These are phyloP conservation scores for Hippolais icterina DNA, from an alignment of 2,113 vertebrate species.

Conservation along the genomic window DNA sequence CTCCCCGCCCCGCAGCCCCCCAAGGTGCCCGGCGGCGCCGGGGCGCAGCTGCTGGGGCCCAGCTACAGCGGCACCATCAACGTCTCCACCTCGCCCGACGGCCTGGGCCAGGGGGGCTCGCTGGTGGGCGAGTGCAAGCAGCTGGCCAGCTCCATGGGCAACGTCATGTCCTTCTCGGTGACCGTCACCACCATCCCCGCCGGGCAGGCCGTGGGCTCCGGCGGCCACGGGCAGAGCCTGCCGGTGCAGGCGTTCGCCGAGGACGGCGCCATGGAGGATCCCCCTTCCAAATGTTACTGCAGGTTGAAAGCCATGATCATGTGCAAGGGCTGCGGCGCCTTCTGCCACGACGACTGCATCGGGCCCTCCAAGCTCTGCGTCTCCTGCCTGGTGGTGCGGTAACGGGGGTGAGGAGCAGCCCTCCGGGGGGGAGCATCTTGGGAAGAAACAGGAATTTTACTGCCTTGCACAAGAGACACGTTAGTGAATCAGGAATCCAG, in stretches of 20 bases:
- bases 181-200: conserved; percentile 94
- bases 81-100: conserved; percentile 83
- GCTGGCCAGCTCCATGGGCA: conserved; percentile 74
- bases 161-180: conserved; percentile 97
- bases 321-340: conserved; percentile 97
- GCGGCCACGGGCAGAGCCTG: conserved; percentile 75
- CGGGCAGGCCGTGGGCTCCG: conserved; percentile 70
- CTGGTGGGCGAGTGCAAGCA: conserved; percentile 61
- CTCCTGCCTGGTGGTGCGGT: conserved; percentile 96
- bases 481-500: conserved; percentile 71
- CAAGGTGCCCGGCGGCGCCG: conserved; percentile 71
- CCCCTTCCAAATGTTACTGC: conserved; percentile 95
- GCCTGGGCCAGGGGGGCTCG: conserved; percentile 66
- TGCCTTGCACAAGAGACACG: conserved; percentile 67
- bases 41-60: conserved; percentile 67
- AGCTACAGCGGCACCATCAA: conserved; percentile 90
- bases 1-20: conserved; percentile 71
- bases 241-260: conserved; percentile 86
- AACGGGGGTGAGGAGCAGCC: conserved; percentile 5
- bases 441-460: conserved; percentile 58
- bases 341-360: conserved; percentile 98
- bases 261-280: conserved; percentile 79
- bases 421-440: background rate
- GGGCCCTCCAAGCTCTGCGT: conserved; percentile 97
- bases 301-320: conserved; percentile 99